phyloP scores from a whole-genome alignment of 2,113 vertebrate genomes.

The Spea multiplicata region DNA sequence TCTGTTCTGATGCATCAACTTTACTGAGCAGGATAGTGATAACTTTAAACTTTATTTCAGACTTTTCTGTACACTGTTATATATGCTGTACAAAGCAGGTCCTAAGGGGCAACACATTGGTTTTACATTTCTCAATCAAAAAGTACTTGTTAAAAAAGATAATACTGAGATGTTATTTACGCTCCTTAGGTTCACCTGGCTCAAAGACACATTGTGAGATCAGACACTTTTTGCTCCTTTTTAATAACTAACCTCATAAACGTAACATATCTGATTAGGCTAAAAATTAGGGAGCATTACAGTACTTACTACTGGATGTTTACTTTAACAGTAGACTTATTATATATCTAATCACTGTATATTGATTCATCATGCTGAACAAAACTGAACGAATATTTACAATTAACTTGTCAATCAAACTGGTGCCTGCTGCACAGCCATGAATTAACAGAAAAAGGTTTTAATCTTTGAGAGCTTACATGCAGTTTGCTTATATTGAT shows the following conservation, averaged over 20 bases:
- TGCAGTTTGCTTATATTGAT: too few relatives aligned
- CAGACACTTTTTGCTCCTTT: too few relatives aligned
- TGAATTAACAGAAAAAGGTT: not conserved
- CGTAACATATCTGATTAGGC: not conserved
- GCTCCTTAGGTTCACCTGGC: too few relatives aligned
- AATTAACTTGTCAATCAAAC: constrained; percentile 43
- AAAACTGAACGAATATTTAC: constrained; percentile 34
- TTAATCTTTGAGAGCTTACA: not conserved
- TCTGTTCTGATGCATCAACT: not conserved
- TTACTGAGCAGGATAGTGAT: not conserved
- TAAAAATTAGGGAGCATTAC: constrained; percentile 38
- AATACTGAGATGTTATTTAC: too few relatives aligned
- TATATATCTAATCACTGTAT: constrained; percentile 31
- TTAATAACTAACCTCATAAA: too few relatives aligned
- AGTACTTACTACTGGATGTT: constrained; percentile 14
- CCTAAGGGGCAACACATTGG: too few relatives aligned
- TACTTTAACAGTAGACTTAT: constrained; percentile 32
- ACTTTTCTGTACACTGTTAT: too few relatives aligned
- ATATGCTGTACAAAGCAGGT: too few relatives aligned
- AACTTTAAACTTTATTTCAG: not conserved
- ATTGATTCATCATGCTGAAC: constrained; percentile 35
- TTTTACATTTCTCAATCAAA: too few relatives aligned
- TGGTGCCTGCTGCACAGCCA: constrained; percentile 28
- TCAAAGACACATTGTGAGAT: too few relatives aligned
- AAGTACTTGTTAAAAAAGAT: too few relatives aligned